Evolutionary conservation across 2,113 vertebrate species (phyloP), one percentile per base, ranked within the genome.

Genomic region (Labrus mixtus): DNA sequence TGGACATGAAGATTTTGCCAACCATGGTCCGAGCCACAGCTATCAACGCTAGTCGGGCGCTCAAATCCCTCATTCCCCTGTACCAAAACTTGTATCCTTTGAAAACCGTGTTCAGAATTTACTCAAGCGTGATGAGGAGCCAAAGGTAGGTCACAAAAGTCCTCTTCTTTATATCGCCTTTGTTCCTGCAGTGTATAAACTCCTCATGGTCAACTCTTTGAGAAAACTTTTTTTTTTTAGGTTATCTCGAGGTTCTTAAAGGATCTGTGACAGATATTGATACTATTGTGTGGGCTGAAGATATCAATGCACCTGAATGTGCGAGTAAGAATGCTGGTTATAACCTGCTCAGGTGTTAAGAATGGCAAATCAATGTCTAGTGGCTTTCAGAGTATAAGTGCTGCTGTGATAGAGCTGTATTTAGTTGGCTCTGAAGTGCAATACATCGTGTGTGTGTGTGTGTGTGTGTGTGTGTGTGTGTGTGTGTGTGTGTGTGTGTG

Each of bases 61-160:
- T 99, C 73, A 99, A 99, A 83, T 99, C 97, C 6, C 95, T 99
- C 90, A 99, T 99, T 79, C 96, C 98, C 3, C 93, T 99, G 16
- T 99, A 99, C 95, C 98, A 99, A 93, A 99, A 98, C 91, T 99
- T 99, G 98, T 99, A 99, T 99, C 98, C 97, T 99, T 99, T 85
- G 2, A 76, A 76, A 48, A 8, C 10, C 4, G 15, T 3, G 1
- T 7, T 59, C 8, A 33, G 1, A 92, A 15, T 15, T 17, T 37
- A 3, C 23, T 41, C 39, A 39, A 53, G 12, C 15, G 6, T 4
- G 11, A 66, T 11, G 23, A 57, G 9, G 60, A 39, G 36, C 9
- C 4, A 50, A 58, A 76, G 69, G 78, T 86, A 79, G 20, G 81
- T 70, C 10, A 57, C 7, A 29, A 10, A 23, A 45, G 12, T n/a